Conservation (phyloP, 2,113 vertebrate species). For the Centropus unirufus region DNA sequence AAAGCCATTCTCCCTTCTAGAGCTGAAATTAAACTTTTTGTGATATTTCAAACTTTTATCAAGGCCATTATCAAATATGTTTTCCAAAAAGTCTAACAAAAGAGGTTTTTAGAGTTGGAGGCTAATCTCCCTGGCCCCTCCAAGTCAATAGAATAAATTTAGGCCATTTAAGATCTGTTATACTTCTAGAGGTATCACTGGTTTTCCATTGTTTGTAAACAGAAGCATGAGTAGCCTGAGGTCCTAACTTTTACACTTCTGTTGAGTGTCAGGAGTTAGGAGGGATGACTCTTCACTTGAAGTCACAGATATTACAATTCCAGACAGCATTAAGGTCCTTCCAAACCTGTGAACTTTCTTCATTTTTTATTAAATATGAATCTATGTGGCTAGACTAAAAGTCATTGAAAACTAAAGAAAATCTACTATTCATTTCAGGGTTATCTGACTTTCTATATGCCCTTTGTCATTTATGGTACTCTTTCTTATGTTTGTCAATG, state of each 20-base stretch:
- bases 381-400: neutral
- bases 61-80: neutral
- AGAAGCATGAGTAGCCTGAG: neutral
- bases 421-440: neutral
- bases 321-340: neutral
- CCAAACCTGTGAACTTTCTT: neutral
- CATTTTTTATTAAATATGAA: neutral
- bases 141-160: neutral
- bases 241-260: neutral
- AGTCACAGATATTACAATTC: neutral
- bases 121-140: neutral
- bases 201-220: neutral
- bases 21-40: neutral
- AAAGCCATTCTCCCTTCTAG: neutral
- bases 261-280: neutral
- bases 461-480: neutral
- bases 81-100: neutral
- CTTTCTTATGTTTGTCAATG: neutral
- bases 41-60: neutral
- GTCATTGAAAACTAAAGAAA: neutral
- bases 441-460: neutral
- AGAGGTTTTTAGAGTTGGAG: neutral
- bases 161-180: neutral
- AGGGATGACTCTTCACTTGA: neutral
- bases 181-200: neutral